Conservation (phyloP, 2,113 vertebrate species). For the Dipodomys spectabilis region DNA sequence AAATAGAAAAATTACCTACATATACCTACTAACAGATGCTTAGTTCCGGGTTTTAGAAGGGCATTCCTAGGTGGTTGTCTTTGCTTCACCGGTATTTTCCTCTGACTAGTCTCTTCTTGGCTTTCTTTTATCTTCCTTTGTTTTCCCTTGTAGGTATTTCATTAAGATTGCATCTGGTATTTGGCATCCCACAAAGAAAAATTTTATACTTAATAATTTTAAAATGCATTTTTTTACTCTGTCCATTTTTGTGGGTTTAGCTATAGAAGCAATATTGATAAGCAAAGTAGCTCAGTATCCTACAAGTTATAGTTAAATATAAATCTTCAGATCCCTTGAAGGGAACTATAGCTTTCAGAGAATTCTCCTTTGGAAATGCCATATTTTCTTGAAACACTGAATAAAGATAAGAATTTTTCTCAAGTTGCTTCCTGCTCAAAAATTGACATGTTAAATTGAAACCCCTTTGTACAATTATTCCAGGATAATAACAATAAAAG, state of each 20-base stretch:
- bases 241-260: slow-evolving; percentile 27
- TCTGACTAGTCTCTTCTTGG: neutral
- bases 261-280: slow-evolving; percentile 22
- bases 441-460: too few relatives aligned
- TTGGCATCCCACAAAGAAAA: neutral
- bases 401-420: neutral
- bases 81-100: neutral
- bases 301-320: slow-evolving; percentile 20
- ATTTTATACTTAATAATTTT: slow-evolving; percentile 12
- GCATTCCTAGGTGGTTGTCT: slow-evolving; percentile 37
- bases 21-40: neutral
- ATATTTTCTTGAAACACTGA: slow-evolving; percentile 33
- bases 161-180: slow-evolving; percentile 70
- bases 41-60: neutral
- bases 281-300: slow-evolving; percentile 16
- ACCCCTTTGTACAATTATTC: too few relatives aligned
- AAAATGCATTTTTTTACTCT: neutral
- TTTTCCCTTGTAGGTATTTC: slow-evolving; percentile 47
- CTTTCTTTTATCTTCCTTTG: slow-evolving; percentile 37
- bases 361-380: neutral
- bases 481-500: too few relatives aligned
- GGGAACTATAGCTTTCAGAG: slow-evolving; percentile 11
- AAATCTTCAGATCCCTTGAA: neutral
- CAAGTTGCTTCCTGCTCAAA: too few relatives aligned
- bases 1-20: too few relatives aligned